A percentile compares a stretch with the other conserved stretches of the same genome.
phyloP scores from a whole-genome alignment of 1,140 invertebrate species.

The Eriocheir sinensis region DNA sequence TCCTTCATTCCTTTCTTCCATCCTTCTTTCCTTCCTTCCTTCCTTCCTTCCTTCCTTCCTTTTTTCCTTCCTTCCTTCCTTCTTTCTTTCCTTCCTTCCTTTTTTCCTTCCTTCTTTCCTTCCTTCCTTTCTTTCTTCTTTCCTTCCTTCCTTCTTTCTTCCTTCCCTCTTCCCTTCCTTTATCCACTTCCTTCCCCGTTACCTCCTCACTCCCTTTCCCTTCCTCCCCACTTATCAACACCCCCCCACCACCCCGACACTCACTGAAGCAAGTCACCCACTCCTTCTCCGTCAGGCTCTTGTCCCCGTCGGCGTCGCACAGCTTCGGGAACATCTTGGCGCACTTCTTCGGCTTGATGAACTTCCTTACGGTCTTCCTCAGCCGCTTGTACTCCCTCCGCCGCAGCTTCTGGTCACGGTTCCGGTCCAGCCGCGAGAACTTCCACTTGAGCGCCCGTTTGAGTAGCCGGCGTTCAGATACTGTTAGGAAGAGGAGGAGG shows the following conservation, averaged over 20 bases:
- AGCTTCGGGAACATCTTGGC: slow-evolving; percentile 92
- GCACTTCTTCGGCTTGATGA: slow-evolving; percentile 93
- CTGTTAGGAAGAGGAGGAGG: not conserved
- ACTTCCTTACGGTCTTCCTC: slow-evolving; percentile 90
- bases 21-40: no score
- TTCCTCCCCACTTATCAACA: no score
- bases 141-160: no score
- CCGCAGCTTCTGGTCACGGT: slow-evolving; percentile 89
- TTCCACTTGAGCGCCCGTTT: slow-evolving; percentile 89
- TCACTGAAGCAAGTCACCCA: slow-evolving; percentile 74
- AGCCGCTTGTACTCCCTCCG: slow-evolving; percentile 91
- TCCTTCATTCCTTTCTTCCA: not conserved
- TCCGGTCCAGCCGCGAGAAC: slow-evolving; percentile 90
- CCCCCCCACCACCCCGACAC: slow-evolving; percentile 15
- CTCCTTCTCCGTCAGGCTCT: slow-evolving; percentile 85
- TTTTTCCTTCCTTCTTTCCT: not conserved
- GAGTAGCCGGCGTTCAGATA: slow-evolving; percentile 42
- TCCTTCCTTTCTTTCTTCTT: not conserved
- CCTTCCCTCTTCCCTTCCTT: no score
- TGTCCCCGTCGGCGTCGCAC: slow-evolving; percentile 92
- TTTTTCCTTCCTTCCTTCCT: not conserved
- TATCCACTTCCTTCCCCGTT: no score
- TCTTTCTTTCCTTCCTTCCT: not conserved
- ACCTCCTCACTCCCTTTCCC: no score
- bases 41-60: not conserved